A percentile compares a stretch with the other conserved stretches of the same genome.
Evolutionary conservation across 1,140 invertebrate species (phyloP).

Genomic region (Rhyzopertha dominica): DNA sequence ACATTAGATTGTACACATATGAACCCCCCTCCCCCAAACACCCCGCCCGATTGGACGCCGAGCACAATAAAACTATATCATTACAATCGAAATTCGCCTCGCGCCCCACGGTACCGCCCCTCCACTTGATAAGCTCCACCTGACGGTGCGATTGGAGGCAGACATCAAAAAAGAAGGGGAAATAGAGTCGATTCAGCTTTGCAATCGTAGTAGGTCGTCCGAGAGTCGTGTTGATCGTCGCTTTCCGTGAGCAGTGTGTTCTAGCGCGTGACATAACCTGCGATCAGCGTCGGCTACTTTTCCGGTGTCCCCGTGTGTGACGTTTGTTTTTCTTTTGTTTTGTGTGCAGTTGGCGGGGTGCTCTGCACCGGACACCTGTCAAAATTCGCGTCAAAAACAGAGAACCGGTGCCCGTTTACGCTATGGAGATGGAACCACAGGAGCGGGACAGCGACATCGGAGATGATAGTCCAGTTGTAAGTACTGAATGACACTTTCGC

Average conservation of each 20-base stretch:
- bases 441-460: slow-evolving; percentile 71
- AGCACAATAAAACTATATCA: slow-evolving; percentile 43
- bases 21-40: too few relatives aligned
- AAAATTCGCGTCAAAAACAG: slow-evolving; percentile 90
- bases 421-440: slow-evolving; percentile 73
- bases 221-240: background rate
- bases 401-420: slow-evolving; percentile 79
- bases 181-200: slow-evolving; percentile 1
- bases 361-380: slow-evolving; percentile 49
- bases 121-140: slow-evolving; percentile 39
- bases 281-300: slow-evolving; percentile 4
- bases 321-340: slow-evolving; percentile 13
- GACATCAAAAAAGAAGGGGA: slow-evolving; percentile 11
- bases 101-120: slow-evolving; percentile 28
- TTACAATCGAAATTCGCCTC: slow-evolving; percentile 31
- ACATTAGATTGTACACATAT: too few relatives aligned
- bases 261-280: slow-evolving; percentile 20
- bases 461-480: slow-evolving; percentile 56
- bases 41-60: slow-evolving; percentile 40
- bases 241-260: slow-evolving; percentile 9
- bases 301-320: slow-evolving; percentile 1
- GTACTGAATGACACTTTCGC: too few relatives aligned
- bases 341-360: slow-evolving; percentile 34
- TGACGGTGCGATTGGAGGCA: slow-evolving; percentile 32
- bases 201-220: background rate